phyloP scores from a whole-genome alignment of 2,888 invertebrate species.

The Chloromyia formosa region DNA sequence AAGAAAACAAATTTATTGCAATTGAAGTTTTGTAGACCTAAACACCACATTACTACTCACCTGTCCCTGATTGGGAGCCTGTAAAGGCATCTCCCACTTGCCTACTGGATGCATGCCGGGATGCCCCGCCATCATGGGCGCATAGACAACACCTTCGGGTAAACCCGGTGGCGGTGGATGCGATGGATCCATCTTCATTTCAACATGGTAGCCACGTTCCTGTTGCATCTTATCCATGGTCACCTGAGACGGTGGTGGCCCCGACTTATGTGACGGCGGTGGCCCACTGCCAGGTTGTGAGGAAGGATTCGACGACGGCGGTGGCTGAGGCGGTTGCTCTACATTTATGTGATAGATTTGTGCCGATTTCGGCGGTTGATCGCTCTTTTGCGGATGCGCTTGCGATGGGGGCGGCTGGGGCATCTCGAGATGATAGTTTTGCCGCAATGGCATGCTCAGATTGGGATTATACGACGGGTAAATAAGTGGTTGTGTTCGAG shows the following conservation, averaged over 20 bases:
- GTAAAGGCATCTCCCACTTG: slow-evolving; percentile 51
- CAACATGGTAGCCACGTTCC: slow-evolving; percentile 60
- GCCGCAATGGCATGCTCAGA: slow-evolving; percentile 60
- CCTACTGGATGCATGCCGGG: slow-evolving; percentile 52
- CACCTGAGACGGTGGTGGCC: slow-evolving; percentile 58
- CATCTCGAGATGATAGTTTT: slow-evolving; percentile 61
- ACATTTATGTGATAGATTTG: slow-evolving; percentile 63
- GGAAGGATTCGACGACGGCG: not conserved
- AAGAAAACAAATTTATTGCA: slow-evolving; percentile 48
- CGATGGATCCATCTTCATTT: slow-evolving; percentile 59
- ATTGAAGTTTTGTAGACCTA: slow-evolving; percentile 3
- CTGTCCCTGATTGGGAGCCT: slow-evolving; percentile 37
- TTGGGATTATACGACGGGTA: slow-evolving; percentile 57
- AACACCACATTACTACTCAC: slow-evolving; percentile 15
- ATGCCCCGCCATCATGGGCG: slow-evolving; percentile 59
- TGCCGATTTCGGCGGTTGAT: slow-evolving; percentile 57
- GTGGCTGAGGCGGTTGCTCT: slow-evolving; percentile 59
- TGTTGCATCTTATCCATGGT: slow-evolving; percentile 61
- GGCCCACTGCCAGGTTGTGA: slow-evolving; percentile 55
- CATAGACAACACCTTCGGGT: slow-evolving; percentile 60
- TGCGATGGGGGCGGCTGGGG: slow-evolving; percentile 54
- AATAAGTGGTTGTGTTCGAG: slow-evolving; percentile 57
- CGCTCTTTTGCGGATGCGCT: slow-evolving; percentile 53
- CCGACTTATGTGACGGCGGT: slow-evolving; percentile 49
- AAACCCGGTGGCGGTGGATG: slow-evolving; percentile 54